Percentiles rank a stretch among this genome's conserved stretches.
Evolutionary conservation across 2,797 vertebrate genomes (phyloP).

Genomic region (Crocodylus rhombifer): DNA sequence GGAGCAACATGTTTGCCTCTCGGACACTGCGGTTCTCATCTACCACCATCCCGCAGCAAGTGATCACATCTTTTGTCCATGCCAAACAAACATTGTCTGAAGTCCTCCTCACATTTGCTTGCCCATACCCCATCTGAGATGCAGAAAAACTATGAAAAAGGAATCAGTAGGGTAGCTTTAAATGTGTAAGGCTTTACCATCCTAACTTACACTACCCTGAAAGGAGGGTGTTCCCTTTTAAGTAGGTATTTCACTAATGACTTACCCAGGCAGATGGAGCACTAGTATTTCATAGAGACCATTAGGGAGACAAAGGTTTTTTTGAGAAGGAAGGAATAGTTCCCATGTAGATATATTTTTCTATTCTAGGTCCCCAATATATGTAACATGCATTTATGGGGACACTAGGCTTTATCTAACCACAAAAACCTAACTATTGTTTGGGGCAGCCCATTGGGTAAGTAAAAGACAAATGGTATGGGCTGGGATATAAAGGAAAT

Average conservation of each 20-base stretch:
- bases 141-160: not conserved
- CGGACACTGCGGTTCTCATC: not conserved
- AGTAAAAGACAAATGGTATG: not conserved
- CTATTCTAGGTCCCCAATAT: not conserved
- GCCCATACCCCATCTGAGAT: not conserved
- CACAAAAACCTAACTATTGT: no score
- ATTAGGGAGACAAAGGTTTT: not conserved
- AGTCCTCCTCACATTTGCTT: not conserved
- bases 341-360: not conserved
- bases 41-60: not conserved
- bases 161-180: not conserved
- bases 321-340: not conserved
- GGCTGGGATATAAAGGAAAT: not conserved
- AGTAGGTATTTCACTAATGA: not conserved
- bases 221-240: not conserved
- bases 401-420: no score
- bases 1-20: not conserved
- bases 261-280: not conserved
- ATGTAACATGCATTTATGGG: not conserved
- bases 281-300: not conserved
- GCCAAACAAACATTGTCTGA: not conserved
- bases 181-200: not conserved
- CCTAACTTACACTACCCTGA: not conserved
- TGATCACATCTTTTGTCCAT: not conserved
- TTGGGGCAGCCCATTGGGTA: not conserved